These are phyloP conservation scores for Gymnosoma rotundatum DNA, from an alignment of 2,888 invertebrate genomes.

Conservation along the genomic window DNA sequence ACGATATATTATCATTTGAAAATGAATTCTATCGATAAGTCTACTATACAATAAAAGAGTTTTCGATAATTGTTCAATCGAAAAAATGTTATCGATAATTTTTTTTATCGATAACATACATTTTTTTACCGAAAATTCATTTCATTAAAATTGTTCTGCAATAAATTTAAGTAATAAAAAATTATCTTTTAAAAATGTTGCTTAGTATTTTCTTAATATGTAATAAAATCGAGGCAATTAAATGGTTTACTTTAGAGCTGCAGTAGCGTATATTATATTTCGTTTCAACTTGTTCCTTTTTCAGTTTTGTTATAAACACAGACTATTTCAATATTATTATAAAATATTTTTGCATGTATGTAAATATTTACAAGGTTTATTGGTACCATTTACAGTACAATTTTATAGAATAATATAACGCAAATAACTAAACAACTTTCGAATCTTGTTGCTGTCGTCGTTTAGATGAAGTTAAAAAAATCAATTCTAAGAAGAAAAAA, in stretches of 20 bases:
- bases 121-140: too few species aligned
- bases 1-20: too few species aligned
- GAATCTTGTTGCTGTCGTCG: conserved; percentile 30
- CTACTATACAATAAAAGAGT: too few species aligned
- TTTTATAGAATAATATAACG: background rate
- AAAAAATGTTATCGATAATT: too few species aligned
- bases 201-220: too few species aligned
- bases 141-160: too few species aligned
- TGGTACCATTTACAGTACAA: conserved; percentile 35
- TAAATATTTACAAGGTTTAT: conserved; percentile 37
- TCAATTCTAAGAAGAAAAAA: conserved; percentile 38
- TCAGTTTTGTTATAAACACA: background rate
- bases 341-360: background rate
- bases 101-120: too few species aligned
- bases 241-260: background rate
- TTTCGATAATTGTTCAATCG: too few species aligned
- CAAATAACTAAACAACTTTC: conserved; percentile 10
- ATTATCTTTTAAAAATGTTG: too few species aligned
- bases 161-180: too few species aligned
- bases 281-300: background rate
- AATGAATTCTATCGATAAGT: too few species aligned
- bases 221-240: too few species aligned
- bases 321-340: background rate
- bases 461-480: conserved; percentile 52
- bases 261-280: background rate